A percentile compares a stretch with the other conserved stretches of the same genome.
phyloP scores from a whole-genome alignment of 2,888 invertebrate species.

The Heteromyza rotundicornis region DNA sequence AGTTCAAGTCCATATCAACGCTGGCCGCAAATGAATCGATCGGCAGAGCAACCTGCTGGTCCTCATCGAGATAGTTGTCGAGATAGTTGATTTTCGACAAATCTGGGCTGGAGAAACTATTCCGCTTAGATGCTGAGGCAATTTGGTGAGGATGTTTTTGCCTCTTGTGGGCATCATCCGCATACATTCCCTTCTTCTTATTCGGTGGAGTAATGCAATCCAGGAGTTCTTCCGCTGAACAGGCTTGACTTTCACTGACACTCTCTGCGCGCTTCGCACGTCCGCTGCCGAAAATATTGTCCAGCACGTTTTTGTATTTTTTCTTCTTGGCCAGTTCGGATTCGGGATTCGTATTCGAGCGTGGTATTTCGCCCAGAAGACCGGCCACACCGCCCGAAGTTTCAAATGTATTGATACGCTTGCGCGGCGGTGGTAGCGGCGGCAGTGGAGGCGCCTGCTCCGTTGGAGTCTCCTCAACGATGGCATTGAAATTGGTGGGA shows the following conservation, averaged over 20 bases:
- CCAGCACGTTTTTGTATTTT: conserved; percentile 54
- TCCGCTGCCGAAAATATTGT: conserved; percentile 51
- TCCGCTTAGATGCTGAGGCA: conserved; percentile 48
- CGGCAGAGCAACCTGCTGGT: conserved; percentile 35
- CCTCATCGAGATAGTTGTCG: conserved; percentile 49
- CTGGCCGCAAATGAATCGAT: conserved; percentile 39
- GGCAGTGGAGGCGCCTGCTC: conserved; percentile 43
- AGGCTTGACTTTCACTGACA: conserved; percentile 46
- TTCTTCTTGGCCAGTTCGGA: conserved; percentile 58
- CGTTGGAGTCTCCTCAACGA: conserved; percentile 41
- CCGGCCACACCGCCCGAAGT: conserved; percentile 35
- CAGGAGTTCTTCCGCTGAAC: conserved; percentile 38
- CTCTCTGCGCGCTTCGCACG: conserved; percentile 52
- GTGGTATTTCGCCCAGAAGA: conserved; percentile 47
- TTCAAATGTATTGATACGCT: conserved; percentile 59
- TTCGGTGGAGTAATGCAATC: conserved; percentile 22
- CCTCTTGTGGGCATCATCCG: conserved; percentile 27
- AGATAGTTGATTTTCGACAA: conserved; percentile 55
- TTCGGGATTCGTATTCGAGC: conserved; percentile 61
- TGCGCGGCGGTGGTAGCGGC: conserved; percentile 57
- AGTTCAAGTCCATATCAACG: conserved; percentile 39
- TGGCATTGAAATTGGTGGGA: conserved; percentile 32
- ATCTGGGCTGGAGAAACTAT: conserved; percentile 62
- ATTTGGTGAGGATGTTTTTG: conserved; percentile 21
- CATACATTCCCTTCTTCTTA: conserved; percentile 20